These are phyloP conservation scores for Lasioglossum vierecki DNA, from an alignment of 2,888 invertebrate genomes.

Conservation along the genomic window DNA sequence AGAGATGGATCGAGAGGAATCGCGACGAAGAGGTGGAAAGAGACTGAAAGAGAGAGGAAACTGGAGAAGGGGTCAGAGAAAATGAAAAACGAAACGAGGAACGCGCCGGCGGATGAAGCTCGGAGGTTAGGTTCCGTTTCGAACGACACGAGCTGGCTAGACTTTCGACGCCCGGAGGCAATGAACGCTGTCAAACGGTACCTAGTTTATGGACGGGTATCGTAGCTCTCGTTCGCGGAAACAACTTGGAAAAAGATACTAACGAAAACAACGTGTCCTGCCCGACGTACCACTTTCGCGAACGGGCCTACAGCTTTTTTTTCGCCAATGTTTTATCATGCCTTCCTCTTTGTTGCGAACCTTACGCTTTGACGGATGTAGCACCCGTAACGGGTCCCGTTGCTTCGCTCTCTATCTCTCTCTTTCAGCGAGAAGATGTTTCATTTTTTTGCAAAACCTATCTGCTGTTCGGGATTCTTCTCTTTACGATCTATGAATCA, in stretches of 20 bases:
- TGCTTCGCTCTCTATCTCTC: not conserved
- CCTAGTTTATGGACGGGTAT: slow-evolving; percentile 43
- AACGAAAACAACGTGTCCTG: slow-evolving; percentile 30
- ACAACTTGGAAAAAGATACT: slow-evolving; percentile 12
- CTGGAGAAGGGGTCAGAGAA: not conserved
- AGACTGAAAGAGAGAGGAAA: not conserved
- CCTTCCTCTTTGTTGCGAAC: not conserved
- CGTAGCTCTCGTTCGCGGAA: not conserved
- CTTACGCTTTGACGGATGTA: not conserved
- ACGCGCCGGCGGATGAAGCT: not conserved
- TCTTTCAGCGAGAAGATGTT: not conserved
- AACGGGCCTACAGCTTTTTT: slow-evolving; percentile 6
- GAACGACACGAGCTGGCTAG: slow-evolving; percentile 29
- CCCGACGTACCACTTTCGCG: slow-evolving; percentile 30
- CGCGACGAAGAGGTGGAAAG: not conserved
- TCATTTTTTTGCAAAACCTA: not conserved
- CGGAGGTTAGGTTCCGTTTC: slow-evolving; percentile 33
- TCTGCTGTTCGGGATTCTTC: not conserved
- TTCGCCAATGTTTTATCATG: not conserved
- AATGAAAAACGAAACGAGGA: slow-evolving; percentile 22
- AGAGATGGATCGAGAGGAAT: not conserved
- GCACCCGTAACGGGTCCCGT: not conserved
- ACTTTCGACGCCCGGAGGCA: slow-evolving; percentile 40
- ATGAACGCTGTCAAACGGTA: slow-evolving; percentile 74
- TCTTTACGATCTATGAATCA: not conserved